phyloP scores from a whole-genome alignment of 1,140 invertebrate species.

The Drosophila watanabei region DNA sequence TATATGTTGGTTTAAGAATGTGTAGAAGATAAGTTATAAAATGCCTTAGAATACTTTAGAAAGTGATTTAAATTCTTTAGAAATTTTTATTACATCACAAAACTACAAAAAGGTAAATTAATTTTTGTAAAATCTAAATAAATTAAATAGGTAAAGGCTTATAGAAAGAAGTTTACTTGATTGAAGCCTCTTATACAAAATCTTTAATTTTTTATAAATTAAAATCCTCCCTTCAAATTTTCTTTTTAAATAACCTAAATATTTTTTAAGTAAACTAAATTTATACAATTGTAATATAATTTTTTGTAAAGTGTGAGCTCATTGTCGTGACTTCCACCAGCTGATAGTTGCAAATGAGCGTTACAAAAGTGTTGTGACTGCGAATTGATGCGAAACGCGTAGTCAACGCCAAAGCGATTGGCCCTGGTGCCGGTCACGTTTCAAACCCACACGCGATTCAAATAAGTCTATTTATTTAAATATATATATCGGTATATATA shows the following conservation, averaged over 20 bases:
- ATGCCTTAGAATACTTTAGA: not conserved
- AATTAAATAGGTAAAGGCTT: not conserved
- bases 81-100: not conserved
- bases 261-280: no score
- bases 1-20: not conserved
- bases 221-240: no score
- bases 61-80: not conserved
- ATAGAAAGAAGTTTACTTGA: not conserved
- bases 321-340: conserved; percentile 36
- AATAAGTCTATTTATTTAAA: conserved; percentile 4
- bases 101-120: not conserved
- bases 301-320: conserved; percentile 5
- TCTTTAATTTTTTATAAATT: not conserved
- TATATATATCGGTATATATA: not conserved
- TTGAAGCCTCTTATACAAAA: not conserved
- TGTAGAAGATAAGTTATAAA: not conserved
- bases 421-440: conserved; percentile 65
- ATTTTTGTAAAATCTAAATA: not conserved
- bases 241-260: no score
- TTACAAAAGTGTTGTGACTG: conserved; percentile 24
- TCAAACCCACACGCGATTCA: conserved; percentile 54
- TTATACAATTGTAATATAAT: not conserved
- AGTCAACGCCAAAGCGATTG: conserved; percentile 29
- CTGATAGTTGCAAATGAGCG: conserved; percentile 30
- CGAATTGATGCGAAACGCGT: conserved; percentile 58